phyloP scores from a whole-genome alignment of 2,888 invertebrate genomes.

The Napeogenes sylphis region DNA sequence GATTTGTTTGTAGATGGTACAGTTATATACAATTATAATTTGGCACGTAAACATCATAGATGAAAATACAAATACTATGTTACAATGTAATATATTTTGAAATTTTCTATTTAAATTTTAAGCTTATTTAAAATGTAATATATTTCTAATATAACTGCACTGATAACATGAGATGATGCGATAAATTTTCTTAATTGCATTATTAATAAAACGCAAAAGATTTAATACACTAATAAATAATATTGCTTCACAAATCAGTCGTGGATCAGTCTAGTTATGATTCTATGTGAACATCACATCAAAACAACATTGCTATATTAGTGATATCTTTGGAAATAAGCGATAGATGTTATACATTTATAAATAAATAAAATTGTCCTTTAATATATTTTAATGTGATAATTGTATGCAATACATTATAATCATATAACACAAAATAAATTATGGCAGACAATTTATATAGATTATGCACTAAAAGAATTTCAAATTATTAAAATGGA shows the following conservation, averaged over 20 bases:
- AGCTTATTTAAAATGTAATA: no score
- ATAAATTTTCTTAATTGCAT: constrained; percentile 21
- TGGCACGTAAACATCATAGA: constrained; percentile 52
- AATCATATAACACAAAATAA: not conserved
- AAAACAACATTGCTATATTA: constrained; percentile 3
- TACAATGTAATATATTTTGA: constrained; percentile 29
- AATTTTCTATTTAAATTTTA: no score
- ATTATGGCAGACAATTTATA: not conserved
- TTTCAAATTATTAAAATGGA: constrained; percentile 1
- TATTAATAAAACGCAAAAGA: constrained; percentile 41
- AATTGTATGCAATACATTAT: not conserved
- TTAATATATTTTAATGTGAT: not conserved
- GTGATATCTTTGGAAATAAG: constrained; percentile 6
- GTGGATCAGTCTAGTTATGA: constrained; percentile 64
- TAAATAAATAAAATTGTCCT: constrained; percentile 7
- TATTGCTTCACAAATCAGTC: constrained; percentile 76
- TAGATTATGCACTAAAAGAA: no score
- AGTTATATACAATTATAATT: constrained; percentile 46
- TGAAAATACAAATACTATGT: constrained; percentile 19
- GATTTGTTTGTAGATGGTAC: constrained; percentile 54
- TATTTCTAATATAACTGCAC: no score
- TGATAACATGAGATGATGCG: constrained; percentile 13
- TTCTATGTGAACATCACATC: constrained; percentile 28
- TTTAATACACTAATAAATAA: constrained; percentile 67
- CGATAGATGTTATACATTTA: constrained; percentile 2